Percentiles rank a stretch among this genome's conserved stretches.
Evolutionary conservation across 2,888 invertebrate genomes (phyloP).

Genomic region (Rhaphigaster nebulosa): DNA sequence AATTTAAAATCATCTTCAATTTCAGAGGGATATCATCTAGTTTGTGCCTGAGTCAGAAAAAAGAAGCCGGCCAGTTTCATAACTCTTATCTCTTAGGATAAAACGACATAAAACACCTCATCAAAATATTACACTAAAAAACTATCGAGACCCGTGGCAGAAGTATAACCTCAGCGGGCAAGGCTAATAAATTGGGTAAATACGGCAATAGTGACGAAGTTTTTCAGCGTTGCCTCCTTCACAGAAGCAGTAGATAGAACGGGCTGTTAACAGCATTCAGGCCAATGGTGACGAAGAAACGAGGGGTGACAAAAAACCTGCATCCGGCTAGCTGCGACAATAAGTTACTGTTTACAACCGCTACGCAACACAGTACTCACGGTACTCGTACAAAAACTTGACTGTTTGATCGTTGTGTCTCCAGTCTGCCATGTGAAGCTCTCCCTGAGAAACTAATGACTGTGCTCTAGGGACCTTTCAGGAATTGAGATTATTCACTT

Average conservation of each 20-base stretch:
- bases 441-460: background rate
- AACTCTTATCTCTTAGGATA: background rate
- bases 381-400: background rate
- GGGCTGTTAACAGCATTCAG: background rate
- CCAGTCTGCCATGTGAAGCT: background rate
- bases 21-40: background rate
- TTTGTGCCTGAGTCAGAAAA: background rate
- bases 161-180: background rate
- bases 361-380: background rate
- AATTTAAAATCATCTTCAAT: too few relatives aligned
- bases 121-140: background rate
- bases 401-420: background rate
- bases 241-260: background rate
- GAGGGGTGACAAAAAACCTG: background rate
- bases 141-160: background rate
- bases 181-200: background rate
- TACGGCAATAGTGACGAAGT: background rate
- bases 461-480: background rate
- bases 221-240: background rate
- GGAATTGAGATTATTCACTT: background rate
- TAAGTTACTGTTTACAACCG: background rate
- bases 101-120: background rate
- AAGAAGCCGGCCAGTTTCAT: conserved; percentile 1
- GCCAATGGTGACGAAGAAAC: background rate
- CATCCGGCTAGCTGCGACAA: background rate